These are phyloP conservation scores for Leptopilina myrica DNA, from an alignment of 2,888 invertebrate genomes.

Conservation along the genomic window DNA sequence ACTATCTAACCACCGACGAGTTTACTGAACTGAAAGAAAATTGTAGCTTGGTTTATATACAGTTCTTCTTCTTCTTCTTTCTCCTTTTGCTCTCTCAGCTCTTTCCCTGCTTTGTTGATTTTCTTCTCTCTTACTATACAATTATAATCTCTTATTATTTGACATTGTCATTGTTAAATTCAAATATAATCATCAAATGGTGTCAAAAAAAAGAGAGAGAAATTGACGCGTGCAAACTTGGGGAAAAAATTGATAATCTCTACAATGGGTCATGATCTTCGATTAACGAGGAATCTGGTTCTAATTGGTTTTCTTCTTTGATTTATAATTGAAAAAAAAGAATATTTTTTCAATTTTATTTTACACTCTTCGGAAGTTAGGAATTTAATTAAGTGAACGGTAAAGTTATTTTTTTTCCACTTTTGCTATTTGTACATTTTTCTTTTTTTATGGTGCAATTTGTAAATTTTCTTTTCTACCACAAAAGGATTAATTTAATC, in stretches of 20 bases:
- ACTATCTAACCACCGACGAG: constrained; percentile 20
- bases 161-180: background rate
- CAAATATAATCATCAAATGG: background rate
- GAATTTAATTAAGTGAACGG: background rate
- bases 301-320: background rate
- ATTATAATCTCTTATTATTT: constrained; percentile 3
- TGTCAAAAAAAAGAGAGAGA: background rate
- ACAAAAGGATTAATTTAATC: background rate
- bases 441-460: too few species aligned
- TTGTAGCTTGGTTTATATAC: constrained; percentile 32
- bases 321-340: background rate
- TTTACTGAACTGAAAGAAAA: constrained; percentile 42
- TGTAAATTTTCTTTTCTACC: background rate
- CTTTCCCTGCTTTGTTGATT: background rate
- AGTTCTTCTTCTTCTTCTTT: background rate
- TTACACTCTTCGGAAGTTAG: background rate
- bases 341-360: background rate
- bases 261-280: constrained; percentile 5
- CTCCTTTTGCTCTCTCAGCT: background rate
- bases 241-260: background rate
- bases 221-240: background rate
- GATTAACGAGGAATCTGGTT: background rate
- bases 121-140: background rate
- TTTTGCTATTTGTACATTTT: background rate
- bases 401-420: background rate